Percentiles rank a stretch among this genome's conserved stretches.
Evolutionary conservation across 1,140 invertebrate species (phyloP).

Genomic region (Neodiprion lecontei): DNA sequence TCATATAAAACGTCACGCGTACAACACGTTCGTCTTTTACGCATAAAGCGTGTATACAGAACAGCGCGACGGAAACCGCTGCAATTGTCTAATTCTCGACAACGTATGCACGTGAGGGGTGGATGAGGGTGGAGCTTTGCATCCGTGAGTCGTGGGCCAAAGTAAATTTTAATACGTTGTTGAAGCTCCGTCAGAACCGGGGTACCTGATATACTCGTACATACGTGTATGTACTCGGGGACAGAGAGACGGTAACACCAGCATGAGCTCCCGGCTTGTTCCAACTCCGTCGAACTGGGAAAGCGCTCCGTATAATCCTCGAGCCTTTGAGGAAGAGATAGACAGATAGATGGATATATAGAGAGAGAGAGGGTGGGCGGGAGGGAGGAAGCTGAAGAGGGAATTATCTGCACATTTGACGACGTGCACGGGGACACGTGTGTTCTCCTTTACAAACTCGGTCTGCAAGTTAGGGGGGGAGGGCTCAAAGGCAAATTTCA

Average conservation of each 20-base stretch:
- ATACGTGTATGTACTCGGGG: neutral
- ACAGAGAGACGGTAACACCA: neutral
- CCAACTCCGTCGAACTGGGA: slow-evolving; percentile 6
- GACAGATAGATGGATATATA: slow-evolving; percentile 10
- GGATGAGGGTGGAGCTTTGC: too few species aligned
- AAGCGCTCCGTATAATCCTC: neutral
- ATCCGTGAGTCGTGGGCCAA: neutral
- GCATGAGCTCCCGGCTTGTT: neutral
- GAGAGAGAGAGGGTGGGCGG: slow-evolving; percentile 11
- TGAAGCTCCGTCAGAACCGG: too few species aligned
- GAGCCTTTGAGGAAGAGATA: slow-evolving; percentile 54
- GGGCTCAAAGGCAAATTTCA: slow-evolving; percentile 41
- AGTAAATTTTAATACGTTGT: neutral
- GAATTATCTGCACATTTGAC: slow-evolving; percentile 8
- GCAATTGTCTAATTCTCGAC: too few species aligned
- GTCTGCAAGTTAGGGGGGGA: neutral
- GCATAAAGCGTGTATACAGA: too few species aligned
- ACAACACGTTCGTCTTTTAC: too few species aligned
- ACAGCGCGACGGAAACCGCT: too few species aligned
- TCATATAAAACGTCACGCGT: too few species aligned
- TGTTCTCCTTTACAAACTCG: neutral
- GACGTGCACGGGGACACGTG: neutral
- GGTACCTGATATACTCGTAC: neutral
- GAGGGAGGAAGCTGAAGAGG: slow-evolving; percentile 18
- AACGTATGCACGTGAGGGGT: too few species aligned